A percentile compares a stretch with the other conserved stretches of the same genome.
phyloP scores from a whole-genome alignment of 2,113 vertebrate species.

The Coracopsis vasa region DNA sequence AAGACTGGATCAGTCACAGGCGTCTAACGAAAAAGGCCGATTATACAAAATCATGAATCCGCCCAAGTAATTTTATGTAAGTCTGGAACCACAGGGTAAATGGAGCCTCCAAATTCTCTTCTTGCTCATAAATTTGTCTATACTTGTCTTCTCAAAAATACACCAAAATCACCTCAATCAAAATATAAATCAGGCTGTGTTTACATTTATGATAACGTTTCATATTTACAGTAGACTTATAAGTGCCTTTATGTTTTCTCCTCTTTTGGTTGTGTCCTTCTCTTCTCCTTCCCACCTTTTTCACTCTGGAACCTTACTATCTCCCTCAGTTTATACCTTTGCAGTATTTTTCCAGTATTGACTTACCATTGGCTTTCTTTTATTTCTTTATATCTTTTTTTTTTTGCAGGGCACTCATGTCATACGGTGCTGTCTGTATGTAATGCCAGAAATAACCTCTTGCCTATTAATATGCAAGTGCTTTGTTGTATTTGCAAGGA shows the following conservation, averaged over 20 bases:
- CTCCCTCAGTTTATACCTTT: neutral
- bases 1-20: neutral
- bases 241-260: neutral
- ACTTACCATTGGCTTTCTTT: neutral
- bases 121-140: neutral
- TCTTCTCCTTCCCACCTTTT: neutral
- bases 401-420: neutral
- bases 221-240: neutral
- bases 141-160: neutral
- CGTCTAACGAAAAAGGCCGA: neutral
- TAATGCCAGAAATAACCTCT: neutral
- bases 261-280: neutral
- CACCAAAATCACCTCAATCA: neutral
- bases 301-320: neutral
- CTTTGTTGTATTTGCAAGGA: neutral
- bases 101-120: neutral
- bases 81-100: neutral
- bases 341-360: neutral
- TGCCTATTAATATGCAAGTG: neutral
- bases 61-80: neutral
- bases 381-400: neutral
- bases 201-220: neutral
- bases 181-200: neutral
- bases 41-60: neutral
- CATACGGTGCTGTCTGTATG: neutral